Conservation (phyloP, 2,113 vertebrate genomes). For the Otis tarda region DNA sequence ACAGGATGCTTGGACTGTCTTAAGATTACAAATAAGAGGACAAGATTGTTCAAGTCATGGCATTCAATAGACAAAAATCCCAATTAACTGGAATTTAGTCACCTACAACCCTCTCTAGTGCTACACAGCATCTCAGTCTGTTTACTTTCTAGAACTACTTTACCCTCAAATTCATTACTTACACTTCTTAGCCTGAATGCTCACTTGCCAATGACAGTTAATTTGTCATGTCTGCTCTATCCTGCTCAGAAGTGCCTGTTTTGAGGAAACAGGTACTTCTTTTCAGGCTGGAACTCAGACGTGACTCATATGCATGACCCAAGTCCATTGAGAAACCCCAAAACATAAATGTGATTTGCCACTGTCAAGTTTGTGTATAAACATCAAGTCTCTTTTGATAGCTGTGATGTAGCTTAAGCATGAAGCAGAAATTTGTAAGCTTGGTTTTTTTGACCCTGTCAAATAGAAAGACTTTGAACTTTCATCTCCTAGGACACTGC, state of each 20-base stretch:
- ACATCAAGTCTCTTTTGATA: neutral
- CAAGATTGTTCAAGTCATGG: neutral
- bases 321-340: neutral
- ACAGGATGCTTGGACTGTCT: neutral
- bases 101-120: neutral
- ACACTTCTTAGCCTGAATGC: neutral
- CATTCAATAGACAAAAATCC: neutral
- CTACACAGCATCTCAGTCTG: neutral
- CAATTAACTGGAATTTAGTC: neutral
- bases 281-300: neutral
- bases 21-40: neutral
- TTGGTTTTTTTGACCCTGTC: constrained; percentile 2
- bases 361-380: neutral
- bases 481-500: neutral
- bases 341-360: neutral
- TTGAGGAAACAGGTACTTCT: neutral
- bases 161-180: neutral
- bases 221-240: neutral
- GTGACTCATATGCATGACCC: neutral
- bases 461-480: constrained; percentile 22
- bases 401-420: neutral
- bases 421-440: neutral
- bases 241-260: neutral
- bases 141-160: neutral
- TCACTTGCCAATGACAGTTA: neutral